phyloP scores from a whole-genome alignment of 2,113 vertebrate species.

The Drymodes brunneopygia region DNA sequence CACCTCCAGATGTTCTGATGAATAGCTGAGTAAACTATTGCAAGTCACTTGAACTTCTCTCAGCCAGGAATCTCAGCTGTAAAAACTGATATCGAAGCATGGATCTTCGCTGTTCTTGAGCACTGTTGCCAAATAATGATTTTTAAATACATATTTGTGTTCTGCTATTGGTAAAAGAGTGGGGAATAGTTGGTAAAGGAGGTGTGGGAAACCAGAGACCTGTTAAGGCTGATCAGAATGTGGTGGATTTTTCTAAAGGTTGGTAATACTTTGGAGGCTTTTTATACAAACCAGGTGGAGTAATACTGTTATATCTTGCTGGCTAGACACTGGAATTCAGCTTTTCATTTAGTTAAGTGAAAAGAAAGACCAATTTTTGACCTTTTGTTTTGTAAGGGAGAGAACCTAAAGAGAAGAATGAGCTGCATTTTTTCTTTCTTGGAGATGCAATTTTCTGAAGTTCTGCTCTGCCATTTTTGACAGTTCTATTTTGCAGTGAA shows the following conservation, averaged over 20 bases:
- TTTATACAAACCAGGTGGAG: neutral
- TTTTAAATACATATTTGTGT: neutral
- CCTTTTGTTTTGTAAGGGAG: neutral
- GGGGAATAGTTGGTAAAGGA: neutral
- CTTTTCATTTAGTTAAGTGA: neutral
- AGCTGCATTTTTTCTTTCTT: neutral
- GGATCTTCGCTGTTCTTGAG: neutral
- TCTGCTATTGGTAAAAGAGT: neutral
- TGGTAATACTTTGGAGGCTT: neutral
- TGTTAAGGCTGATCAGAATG: rapidly evolving
- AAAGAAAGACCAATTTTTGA: neutral
- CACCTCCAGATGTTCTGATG: neutral
- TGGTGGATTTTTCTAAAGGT: neutral
- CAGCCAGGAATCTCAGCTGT: neutral
- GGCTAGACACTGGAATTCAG: neutral
- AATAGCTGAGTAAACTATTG: neutral
- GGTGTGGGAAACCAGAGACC: neutral
- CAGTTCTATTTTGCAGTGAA: neutral
- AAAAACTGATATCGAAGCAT: neutral
- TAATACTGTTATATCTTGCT: neutral
- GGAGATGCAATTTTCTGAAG: neutral
- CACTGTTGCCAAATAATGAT: neutral
- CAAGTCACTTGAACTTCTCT: neutral
- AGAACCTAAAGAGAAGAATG: neutral
- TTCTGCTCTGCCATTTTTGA: neutral